phyloP scores from a whole-genome alignment of 2,113 vertebrate species.

The Podarcis raffonei region DNA sequence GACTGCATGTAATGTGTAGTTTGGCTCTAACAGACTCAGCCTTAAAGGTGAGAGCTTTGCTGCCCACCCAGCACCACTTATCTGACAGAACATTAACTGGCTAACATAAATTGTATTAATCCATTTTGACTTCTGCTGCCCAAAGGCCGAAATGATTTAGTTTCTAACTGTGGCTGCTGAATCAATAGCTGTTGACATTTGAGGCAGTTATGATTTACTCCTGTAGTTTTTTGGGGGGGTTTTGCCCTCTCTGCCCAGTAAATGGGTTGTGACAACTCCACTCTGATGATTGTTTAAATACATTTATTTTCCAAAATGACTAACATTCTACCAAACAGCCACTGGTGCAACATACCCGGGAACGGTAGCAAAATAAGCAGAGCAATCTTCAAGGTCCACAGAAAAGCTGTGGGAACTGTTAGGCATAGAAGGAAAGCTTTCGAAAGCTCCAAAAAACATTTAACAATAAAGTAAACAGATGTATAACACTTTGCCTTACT shows the following conservation, averaged over 20 bases:
- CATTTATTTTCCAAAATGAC: conserved; percentile 36
- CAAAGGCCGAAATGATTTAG: conserved; percentile 52
- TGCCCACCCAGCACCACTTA: conserved; percentile 11
- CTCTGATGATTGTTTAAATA: conserved; percentile 25
- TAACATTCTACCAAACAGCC: conserved; percentile 21
- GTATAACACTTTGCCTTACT: conserved; percentile 81
- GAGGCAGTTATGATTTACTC: conserved; percentile 6
- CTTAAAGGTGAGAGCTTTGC: conserved; percentile 8
- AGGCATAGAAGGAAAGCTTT: not conserved
- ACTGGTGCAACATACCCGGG: conserved; percentile 22
- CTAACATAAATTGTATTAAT: conserved; percentile 34
- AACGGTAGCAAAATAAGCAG: not conserved
- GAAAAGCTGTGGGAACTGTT: conserved; percentile 18
- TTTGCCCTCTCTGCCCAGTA: conserved; percentile 1
- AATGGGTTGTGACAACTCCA: conserved; percentile 40
- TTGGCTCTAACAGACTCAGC: not conserved
- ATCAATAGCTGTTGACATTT: conserved; percentile 45
- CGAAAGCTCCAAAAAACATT: not conserved
- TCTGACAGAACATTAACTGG: conserved; percentile 25
- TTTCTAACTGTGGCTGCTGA: conserved; percentile 33
- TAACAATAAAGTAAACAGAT: not conserved
- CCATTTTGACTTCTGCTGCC: conserved; percentile 41
- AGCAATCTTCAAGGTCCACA: not conserved
- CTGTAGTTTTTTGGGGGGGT: not conserved
- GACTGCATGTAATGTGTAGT: not conserved